These are phyloP conservation scores for Smithornis capensis DNA, from an alignment of 2,113 vertebrate species.

Conservation along the genomic window DNA sequence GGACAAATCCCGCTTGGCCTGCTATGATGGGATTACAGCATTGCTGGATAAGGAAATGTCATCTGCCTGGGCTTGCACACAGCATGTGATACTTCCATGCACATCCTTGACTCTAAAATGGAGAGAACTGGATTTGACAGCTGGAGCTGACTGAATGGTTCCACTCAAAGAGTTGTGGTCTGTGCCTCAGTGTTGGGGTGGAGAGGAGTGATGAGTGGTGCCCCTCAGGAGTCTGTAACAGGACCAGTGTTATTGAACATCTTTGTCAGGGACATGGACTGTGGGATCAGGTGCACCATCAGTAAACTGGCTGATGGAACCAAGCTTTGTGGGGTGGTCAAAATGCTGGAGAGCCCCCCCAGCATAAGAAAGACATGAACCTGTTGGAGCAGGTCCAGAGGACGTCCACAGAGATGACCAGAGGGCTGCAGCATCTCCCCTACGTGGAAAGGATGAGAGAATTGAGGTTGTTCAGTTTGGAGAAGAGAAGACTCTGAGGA, in stretches of 20 bases:
- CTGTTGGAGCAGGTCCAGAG: neutral
- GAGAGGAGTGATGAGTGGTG: neutral
- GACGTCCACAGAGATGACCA: neutral
- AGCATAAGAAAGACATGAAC: neutral
- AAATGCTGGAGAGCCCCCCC: fast-evolving
- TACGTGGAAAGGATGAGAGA: neutral
- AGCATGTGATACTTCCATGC: neutral
- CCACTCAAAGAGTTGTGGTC: neutral
- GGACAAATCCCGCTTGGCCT: neutral
- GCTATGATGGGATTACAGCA: fast-evolving
- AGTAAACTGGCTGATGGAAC: neutral
- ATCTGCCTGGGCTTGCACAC: neutral
- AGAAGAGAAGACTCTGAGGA: neutral
- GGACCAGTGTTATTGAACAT: fast-evolving
- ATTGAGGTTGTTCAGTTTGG: neutral
- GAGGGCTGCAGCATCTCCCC: neutral
- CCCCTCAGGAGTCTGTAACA: neutral
- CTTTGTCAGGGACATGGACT: neutral
- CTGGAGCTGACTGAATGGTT: neutral
- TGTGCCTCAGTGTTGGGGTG: neutral
- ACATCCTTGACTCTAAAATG: neutral
- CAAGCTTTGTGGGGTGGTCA: neutral
- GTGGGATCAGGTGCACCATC: neutral
- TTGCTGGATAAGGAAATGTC: neutral
- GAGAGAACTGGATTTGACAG: neutral